phyloP scores from a whole-genome alignment of 1,140 invertebrate species.

The Pseudomyrmex cubaensis region DNA sequence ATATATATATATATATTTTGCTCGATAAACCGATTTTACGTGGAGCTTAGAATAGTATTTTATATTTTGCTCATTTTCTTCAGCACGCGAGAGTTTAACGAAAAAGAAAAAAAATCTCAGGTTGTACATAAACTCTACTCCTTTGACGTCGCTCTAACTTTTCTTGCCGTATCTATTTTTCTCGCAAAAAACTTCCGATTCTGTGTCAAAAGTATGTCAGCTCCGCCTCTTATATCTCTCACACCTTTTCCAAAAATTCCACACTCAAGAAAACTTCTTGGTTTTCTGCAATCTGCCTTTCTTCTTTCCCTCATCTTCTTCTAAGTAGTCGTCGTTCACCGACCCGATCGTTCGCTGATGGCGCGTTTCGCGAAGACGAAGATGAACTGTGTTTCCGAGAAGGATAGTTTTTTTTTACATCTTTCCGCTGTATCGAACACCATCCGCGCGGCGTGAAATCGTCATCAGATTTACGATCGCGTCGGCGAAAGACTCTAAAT shows the following conservation, averaged over 20 bases:
- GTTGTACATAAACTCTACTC: constrained; percentile 38
- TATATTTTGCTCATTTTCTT: constrained; percentile 6
- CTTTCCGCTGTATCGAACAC: not conserved
- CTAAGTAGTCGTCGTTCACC: constrained; percentile 32
- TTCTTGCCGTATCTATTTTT: constrained; percentile 53
- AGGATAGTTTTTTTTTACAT: not conserved
- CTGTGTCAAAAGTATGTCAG: constrained; percentile 33
- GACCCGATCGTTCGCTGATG: constrained; percentile 60
- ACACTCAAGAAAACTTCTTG: constrained; percentile 57
- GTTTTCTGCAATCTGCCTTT: constrained; percentile 55
- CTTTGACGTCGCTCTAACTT: constrained; percentile 31
- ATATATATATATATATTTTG: not conserved
- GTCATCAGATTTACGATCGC: constrained; percentile 21
- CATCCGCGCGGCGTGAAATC: not conserved
- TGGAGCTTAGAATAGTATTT: constrained; percentile 4
- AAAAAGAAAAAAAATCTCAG: constrained; percentile 36
- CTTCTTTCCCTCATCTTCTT: constrained; percentile 63
- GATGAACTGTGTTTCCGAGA: not conserved
- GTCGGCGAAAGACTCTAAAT: constrained; percentile 31
- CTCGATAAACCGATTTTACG: not conserved
- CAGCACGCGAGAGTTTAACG: not conserved
- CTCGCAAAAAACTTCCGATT: constrained; percentile 38
- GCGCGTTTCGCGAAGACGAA: not conserved
- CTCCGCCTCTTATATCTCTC: constrained; percentile 50
- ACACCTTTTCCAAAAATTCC: constrained; percentile 47